Evolutionary conservation across 2,797 vertebrate species (phyloP).

Genomic region (Lates japonicus): DNA sequence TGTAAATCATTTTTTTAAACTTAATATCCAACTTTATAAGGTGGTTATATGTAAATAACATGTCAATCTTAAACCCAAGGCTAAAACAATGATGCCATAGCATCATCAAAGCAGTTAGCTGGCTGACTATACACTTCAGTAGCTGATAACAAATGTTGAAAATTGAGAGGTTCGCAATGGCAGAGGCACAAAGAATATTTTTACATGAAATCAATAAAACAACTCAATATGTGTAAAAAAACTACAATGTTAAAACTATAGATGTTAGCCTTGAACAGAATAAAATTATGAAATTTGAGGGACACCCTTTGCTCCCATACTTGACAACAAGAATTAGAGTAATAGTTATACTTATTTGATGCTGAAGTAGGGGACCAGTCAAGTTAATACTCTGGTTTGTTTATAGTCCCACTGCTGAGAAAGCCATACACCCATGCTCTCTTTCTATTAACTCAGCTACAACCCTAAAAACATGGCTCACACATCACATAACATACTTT

Average conservation of each 20-base stretch:
- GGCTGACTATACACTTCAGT: neutral
- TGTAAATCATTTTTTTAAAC: too few species aligned
- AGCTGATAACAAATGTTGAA: neutral
- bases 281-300: neutral
- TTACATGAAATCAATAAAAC: too few species aligned
- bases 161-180: too few species aligned
- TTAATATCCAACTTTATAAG: neutral
- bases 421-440: constrained; percentile 29
- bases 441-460: neutral
- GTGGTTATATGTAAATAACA: neutral
- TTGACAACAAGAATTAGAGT: neutral
- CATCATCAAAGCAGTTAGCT: neutral
- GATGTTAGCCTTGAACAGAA: neutral
- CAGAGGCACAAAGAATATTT: neutral
- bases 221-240: neutral
- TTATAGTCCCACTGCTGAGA: neutral
- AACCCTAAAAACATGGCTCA: neutral
- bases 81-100: too few species aligned
- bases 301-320: neutral
- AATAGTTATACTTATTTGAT: neutral
- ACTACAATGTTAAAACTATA: too few species aligned
- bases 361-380: neutral
- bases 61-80: neutral
- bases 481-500: neutral
- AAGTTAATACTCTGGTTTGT: too few species aligned